These are phyloP conservation scores for Astropecten irregularis DNA, from an alignment of 53 echinoderm and acorn worm genomes.

Conservation along the genomic window DNA sequence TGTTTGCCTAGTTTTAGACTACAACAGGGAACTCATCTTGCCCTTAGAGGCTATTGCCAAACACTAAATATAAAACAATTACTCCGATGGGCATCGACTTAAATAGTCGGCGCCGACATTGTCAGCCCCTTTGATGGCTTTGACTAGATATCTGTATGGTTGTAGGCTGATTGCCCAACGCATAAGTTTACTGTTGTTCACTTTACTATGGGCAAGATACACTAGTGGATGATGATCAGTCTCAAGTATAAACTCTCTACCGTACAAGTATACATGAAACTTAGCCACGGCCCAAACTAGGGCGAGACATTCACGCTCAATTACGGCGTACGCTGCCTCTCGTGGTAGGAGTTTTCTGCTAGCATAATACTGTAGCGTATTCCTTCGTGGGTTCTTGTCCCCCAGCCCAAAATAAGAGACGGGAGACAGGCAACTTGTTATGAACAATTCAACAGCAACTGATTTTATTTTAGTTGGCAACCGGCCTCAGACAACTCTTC, in stretches of 20 bases:
- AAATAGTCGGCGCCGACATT: constrained; percentile 67
- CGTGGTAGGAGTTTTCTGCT: neutral
- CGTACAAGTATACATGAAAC: constrained; percentile 21
- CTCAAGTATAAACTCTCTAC: constrained; percentile 40
- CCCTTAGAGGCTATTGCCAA: no score
- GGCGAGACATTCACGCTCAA: neutral
- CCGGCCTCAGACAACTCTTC: no score
- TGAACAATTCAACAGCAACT: no score
- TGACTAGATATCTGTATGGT: constrained; percentile 40
- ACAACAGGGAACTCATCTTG: no score
- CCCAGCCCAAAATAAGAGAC: no score
- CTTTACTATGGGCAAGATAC: neutral
- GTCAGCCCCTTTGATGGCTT: constrained; percentile 54
- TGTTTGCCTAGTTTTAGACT: neutral
- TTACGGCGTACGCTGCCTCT: neutral
- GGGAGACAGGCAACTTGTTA: no score
- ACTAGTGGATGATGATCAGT: constrained; percentile 36
- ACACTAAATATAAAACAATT: no score
- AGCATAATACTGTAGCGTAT: no score
- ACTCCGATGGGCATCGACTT: constrained; percentile 48
- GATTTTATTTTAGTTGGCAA: no score
- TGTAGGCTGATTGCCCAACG: constrained; percentile 48
- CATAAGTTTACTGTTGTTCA: constrained; percentile 40
- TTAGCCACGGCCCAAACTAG: constrained; percentile 33
- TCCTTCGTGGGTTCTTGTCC: no score